phyloP scores from a whole-genome alignment of 1,140 invertebrate species.

The Zaprionus lachaisei region DNA sequence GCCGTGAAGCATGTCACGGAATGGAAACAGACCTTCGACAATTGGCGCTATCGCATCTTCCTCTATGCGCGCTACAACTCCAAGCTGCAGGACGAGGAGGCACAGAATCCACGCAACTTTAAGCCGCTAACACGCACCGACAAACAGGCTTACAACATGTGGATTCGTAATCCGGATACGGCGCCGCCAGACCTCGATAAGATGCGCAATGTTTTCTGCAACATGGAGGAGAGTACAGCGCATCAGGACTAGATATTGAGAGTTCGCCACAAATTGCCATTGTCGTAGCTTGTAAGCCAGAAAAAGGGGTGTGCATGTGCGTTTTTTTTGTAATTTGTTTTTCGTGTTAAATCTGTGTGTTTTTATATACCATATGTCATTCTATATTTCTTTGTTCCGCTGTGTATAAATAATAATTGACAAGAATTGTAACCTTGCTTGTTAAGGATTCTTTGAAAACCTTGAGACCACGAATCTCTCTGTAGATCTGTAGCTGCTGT shows the following conservation, averaged over 20 bases:
- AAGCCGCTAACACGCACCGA: conserved; percentile 79
- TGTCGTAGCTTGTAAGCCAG: conserved; percentile 50
- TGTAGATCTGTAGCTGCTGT: not conserved
- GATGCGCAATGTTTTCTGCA: conserved; percentile 81
- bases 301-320: conserved; percentile 5
- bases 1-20: conserved; percentile 79
- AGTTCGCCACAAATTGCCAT: conserved; percentile 53
- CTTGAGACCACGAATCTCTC: not conserved
- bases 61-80: conserved; percentile 81
- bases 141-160: conserved; percentile 80
- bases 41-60: conserved; percentile 82
- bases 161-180: conserved; percentile 81
- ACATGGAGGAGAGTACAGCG: conserved; percentile 70
- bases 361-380: conserved; percentile 59
- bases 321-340: conserved; percentile 38
- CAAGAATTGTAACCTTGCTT: conserved; percentile 4
- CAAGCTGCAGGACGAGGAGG: conserved; percentile 77
- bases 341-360: conserved; percentile 59
- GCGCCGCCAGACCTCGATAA: conserved; percentile 79
- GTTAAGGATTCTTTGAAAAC: not conserved
- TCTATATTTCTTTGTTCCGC: conserved; percentile 66
- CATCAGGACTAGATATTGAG: conserved; percentile 68
- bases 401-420: conserved; percentile 45
- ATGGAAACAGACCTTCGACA: conserved; percentile 82
- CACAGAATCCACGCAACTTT: conserved; percentile 77